phyloP scores from a whole-genome alignment of 2,113 vertebrate species.

The Agelaius tricolor region DNA sequence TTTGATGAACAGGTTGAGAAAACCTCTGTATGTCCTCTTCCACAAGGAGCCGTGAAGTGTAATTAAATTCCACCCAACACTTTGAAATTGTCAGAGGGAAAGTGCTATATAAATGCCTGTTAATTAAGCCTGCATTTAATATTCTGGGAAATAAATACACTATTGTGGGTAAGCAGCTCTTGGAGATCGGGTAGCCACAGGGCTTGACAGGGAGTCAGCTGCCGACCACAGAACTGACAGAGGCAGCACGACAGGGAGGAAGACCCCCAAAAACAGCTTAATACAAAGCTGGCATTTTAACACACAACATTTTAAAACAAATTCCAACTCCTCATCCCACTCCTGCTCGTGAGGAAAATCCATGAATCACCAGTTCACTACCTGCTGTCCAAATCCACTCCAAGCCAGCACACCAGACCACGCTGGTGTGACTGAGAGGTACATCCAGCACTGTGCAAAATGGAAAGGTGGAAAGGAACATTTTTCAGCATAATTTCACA shows the following conservation, averaged over 20 bases:
- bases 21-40: neutral
- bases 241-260: neutral
- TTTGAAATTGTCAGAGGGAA: constrained; percentile 45
- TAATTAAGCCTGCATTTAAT: constrained; percentile 54
- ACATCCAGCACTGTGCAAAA: neutral
- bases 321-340: neutral
- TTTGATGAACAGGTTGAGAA: neutral
- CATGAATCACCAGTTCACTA: neutral
- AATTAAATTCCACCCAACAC: constrained; percentile 44
- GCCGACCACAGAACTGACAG: neutral
- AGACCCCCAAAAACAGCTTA: neutral
- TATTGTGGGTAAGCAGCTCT: neutral
- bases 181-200: neutral
- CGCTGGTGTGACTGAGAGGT: fast-evolving
- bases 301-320: neutral
- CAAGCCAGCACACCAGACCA: neutral
- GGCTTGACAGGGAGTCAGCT: neutral
- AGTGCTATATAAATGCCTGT: neutral
- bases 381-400: neutral
- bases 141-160: constrained; percentile 33
- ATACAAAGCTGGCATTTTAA: neutral
- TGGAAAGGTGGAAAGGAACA: neutral
- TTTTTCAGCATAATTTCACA: neutral
- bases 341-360: neutral
- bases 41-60: neutral